Conservation (phyloP, 2,113 vertebrate species). For the Tursiops truncatus region DNA sequence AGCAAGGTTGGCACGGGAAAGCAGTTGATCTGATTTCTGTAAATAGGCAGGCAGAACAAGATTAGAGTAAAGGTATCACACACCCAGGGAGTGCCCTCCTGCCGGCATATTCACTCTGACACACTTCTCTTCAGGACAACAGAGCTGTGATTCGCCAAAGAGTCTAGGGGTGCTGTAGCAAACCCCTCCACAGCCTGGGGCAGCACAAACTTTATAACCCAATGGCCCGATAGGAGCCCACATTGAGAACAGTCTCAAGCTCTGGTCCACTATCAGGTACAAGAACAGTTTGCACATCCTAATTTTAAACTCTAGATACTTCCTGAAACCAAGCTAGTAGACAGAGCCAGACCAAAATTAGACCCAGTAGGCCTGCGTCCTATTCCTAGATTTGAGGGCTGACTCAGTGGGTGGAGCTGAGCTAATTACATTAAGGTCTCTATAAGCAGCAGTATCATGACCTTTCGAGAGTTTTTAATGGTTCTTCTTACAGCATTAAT, state of each 20-base stretch:
- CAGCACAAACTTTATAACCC: not conserved
- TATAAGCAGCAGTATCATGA: not conserved
- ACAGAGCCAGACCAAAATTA: not conserved
- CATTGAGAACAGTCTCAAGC: not conserved
- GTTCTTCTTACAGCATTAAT: not conserved
- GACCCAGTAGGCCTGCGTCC: not conserved
- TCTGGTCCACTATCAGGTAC: not conserved
- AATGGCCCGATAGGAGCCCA: not conserved
- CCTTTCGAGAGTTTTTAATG: not conserved
- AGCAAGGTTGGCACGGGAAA: conserved; percentile 87
- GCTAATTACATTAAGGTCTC: not conserved
- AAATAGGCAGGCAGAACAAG: conserved; percentile 32
- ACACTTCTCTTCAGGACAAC: not conserved
- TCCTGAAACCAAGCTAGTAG: not conserved
- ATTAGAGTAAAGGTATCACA: not conserved
- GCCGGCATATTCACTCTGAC: not conserved
- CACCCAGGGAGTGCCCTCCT: fast-evolving
- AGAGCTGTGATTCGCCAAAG: not conserved
- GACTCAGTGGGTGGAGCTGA: not conserved
- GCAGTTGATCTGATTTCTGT: conserved; percentile 86
- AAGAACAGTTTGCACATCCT: not conserved
- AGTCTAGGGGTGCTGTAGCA: not conserved
- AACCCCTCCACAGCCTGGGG: not conserved
- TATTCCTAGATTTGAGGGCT: not conserved
- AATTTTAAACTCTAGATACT: not conserved